phyloP scores from a whole-genome alignment of 2,888 invertebrate genomes.

The Protophormia terraenovae region DNA sequence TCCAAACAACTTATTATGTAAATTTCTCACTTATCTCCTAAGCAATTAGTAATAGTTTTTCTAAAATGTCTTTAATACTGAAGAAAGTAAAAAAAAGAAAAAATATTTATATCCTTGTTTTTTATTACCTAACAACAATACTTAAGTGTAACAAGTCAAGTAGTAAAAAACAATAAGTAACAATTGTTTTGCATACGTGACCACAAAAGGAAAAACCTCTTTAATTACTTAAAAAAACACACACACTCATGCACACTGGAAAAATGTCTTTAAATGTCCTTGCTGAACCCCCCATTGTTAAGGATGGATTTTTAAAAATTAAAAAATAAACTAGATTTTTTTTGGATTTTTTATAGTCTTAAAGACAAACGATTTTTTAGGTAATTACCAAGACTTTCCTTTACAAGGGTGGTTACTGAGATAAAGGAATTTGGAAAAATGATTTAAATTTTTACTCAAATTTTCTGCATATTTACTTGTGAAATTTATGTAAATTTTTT shows the following conservation, averaged over 20 bases:
- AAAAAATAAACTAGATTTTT: not conserved
- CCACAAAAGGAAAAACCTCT: not conserved
- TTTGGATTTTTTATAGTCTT: not conserved
- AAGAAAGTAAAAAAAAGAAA: not conserved
- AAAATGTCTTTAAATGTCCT: not conserved
- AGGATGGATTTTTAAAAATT: not conserved
- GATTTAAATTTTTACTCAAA: not conserved
- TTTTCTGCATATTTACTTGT: not conserved
- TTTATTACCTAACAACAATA: not conserved
- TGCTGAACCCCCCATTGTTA: slow-evolving; percentile 20
- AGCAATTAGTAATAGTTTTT: not conserved
- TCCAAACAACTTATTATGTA: slow-evolving; percentile 30
- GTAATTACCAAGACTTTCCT: not conserved
- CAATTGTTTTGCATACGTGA: slow-evolving; percentile 20
- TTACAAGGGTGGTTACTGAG: not conserved
- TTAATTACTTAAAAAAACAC: not conserved
- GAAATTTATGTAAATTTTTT: not conserved
- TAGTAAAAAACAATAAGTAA: not conserved
- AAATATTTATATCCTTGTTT: not conserved
- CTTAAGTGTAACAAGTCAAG: slow-evolving; percentile 48
- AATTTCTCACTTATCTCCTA: slow-evolving; percentile 5
- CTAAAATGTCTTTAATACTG: not conserved
- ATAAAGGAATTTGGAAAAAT: too few relatives aligned
- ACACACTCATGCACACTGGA: not conserved
- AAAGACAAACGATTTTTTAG: not conserved